These are phyloP conservation scores for Azorinus chamasolen DNA, from an alignment of 2,888 invertebrate genomes.

Conservation along the genomic window DNA sequence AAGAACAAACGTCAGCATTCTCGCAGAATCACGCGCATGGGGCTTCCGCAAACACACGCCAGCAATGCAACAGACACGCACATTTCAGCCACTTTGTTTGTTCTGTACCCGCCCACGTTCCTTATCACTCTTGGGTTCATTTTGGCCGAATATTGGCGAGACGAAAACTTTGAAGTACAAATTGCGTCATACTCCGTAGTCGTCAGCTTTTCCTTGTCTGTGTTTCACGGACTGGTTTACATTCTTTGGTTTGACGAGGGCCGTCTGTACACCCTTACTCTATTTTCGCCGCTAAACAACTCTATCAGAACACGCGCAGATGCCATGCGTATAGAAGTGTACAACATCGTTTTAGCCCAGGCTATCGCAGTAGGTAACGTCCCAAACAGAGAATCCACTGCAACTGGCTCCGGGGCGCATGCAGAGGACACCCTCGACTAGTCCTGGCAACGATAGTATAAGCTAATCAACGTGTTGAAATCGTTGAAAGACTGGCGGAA, in stretches of 20 bases:
- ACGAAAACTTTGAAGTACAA: too few relatives aligned
- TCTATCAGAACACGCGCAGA: not conserved
- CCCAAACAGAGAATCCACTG: too few relatives aligned
- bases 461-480: too few relatives aligned
- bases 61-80: conserved; percentile 7
- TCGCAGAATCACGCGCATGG: conserved; percentile 5
- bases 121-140: not conserved
- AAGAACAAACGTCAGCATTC: not conserved
- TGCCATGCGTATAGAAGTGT: conserved; percentile 4
- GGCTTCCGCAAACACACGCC: conserved; percentile 1
- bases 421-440: too few relatives aligned
- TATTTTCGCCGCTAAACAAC: not conserved
- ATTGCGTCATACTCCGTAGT: not conserved
- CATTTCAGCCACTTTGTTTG: not conserved
- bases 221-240: not conserved
- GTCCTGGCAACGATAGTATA: too few relatives aligned
- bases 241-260: conserved; percentile 7
- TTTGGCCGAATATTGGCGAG: not conserved
- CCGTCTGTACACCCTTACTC: not conserved
- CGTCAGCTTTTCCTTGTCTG: not conserved
- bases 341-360: conserved; percentile 2
- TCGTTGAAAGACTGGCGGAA: too few relatives aligned
- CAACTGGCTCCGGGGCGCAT: too few relatives aligned
- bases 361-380: not conserved
- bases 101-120: not conserved